Evolutionary conservation across 2,113 vertebrate species (phyloP).

Genomic region (Arenaria interpres): DNA sequence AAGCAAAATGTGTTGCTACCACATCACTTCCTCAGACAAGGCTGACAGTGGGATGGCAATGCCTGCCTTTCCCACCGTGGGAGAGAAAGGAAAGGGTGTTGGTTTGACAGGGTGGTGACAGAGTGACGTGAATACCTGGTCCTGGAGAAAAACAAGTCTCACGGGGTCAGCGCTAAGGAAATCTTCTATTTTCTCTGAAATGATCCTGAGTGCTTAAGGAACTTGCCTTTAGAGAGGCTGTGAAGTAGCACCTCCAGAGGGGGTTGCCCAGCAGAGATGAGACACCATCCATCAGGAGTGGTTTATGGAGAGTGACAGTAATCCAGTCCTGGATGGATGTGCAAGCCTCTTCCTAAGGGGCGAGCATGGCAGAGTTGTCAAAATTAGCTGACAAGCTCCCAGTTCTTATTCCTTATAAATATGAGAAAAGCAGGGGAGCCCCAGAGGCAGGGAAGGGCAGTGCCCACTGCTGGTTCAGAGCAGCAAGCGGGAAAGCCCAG

Average conservation of each 20-base stretch:
- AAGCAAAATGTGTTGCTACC: neutral
- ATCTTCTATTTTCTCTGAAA: neutral
- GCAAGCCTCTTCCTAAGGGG: neutral
- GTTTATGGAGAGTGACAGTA: neutral
- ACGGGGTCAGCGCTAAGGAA: neutral
- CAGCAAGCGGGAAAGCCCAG: neutral
- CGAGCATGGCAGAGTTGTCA: neutral
- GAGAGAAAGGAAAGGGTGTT: neutral
- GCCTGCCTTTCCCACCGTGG: neutral
- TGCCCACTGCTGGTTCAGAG: neutral
- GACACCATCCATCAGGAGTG: neutral
- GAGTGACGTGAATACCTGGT: neutral
- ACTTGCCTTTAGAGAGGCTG: neutral
- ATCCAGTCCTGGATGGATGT: neutral
- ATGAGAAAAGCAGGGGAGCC: neutral
- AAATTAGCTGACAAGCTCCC: neutral
- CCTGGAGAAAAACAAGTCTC: neutral
- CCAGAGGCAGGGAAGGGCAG: neutral
- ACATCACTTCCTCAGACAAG: neutral
- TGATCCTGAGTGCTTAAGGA: neutral
- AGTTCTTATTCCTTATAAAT: neutral
- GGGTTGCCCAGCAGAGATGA: neutral
- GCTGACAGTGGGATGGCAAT: neutral
- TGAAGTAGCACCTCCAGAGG: neutral
- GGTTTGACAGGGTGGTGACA: neutral